phyloP scores from a whole-genome alignment of 2,113 vertebrate genomes.

The Pachycephala philippinensis region DNA sequence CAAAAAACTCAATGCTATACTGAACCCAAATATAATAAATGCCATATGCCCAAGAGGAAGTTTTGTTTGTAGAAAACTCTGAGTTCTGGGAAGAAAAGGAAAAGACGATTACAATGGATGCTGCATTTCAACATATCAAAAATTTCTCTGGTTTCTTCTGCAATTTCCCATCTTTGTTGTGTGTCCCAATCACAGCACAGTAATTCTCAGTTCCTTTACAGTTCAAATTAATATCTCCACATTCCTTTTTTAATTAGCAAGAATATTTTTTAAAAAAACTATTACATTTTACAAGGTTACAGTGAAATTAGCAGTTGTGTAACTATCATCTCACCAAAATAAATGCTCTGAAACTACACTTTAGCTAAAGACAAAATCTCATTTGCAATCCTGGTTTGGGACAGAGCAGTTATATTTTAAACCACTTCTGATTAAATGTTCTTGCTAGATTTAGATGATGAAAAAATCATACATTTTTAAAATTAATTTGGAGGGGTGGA shows the following conservation, averaged over 20 bases:
- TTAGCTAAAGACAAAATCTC: background rate
- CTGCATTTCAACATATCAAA: background rate
- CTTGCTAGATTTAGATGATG: background rate
- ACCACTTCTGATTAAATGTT: conserved; percentile 16
- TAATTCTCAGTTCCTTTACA: background rate
- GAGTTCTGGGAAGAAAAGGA: background rate
- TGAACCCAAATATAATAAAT: background rate
- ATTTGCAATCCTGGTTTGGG: background rate
- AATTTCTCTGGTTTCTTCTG: background rate
- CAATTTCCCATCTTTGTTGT: background rate
- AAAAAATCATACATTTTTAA: conserved; percentile 42
- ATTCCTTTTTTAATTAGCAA: background rate
- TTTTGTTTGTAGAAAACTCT: background rate
- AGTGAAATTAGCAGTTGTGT: background rate
- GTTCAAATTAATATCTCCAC: background rate
- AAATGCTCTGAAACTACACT: background rate
- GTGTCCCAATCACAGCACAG: background rate
- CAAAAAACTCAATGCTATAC: background rate
- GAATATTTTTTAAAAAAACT: background rate
- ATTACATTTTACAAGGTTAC: background rate
- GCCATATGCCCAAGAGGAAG: background rate
- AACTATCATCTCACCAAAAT: background rate
- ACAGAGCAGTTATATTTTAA: conserved; percentile 13
- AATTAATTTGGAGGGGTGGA: conserved; percentile 25
- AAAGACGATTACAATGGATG: background rate